Base-by-base conservation (phyloP, 2,113 vertebrate species). In the Pogona vitticeps region DNA sequence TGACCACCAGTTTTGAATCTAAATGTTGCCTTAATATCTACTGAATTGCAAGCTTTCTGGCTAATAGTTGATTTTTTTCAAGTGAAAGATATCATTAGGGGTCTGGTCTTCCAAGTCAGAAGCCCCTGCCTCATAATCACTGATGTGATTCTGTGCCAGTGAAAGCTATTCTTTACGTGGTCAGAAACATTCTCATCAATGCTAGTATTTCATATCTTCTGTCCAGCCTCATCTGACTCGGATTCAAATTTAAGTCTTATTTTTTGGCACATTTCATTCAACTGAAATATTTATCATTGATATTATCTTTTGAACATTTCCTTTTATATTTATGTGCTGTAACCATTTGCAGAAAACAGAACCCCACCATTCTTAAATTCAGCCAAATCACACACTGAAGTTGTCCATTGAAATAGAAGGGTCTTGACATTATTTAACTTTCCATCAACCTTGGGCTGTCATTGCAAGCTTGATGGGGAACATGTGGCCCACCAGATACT, bases 261-360 rank as follows among this genome's bases (percentile, higher is more conserved):
- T 92, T 92, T n/a, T 76, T 92, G 92, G 85, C 91, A 93, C 85
- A 91, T 93, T 94, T 93, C 89, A 93, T 91, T 15, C 95, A 94
- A 95, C 94, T 94, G 93, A 93, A 94, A 92, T 89, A 94, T 86
- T 93, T 76, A 93, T 94, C 93, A 93, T 90, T 93, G 95, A 93
- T 94, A 93, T 95, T 92, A 94, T 91, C 80, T 87, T 91, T 33
- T 84, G 93, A 96, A 95, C 88, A 93, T 95, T 94, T 96, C 92
- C 90, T 89, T 94, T 95, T 92, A 96, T 93, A 95, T 52, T 95
- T 95, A 95, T 88, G 93, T 87, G 76, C 84, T 0, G n/a, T 85
- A 94, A 94, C 94, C 94, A 96, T 95, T 95, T 96, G 95, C 89
- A n/a, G n/a, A n/a, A n/a, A n/a, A n/a, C n/a, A n/a, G n/a, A n/a